A percentile compares a stretch with the other conserved stretches of the same genome.
phyloP scores from a whole-genome alignment of 2,888 invertebrate genomes.

The Apoda limacodes region DNA sequence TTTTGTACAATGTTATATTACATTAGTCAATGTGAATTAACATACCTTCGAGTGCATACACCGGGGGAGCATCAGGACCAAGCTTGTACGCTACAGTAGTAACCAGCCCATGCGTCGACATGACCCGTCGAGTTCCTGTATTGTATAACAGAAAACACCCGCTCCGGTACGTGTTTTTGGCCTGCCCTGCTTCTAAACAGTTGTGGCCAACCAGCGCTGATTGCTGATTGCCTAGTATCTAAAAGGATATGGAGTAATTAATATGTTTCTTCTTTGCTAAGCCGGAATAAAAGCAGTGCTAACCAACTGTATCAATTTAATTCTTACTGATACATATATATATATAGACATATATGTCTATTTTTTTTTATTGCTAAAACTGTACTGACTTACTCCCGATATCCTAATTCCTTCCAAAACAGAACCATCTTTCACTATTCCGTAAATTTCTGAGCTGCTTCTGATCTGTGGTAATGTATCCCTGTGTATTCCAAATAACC shows the following conservation, averaged over 20 bases:
- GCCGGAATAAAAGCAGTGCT: neutral
- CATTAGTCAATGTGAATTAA: no score
- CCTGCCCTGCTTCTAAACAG: constrained; percentile 88
- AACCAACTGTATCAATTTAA: no score
- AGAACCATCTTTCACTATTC: constrained; percentile 76
- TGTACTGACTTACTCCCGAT: constrained; percentile 44
- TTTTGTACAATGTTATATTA: no score
- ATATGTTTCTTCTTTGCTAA: no score
- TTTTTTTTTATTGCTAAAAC: constrained; percentile 4
- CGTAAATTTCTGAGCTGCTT: constrained; percentile 92
- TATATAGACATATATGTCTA: no score
- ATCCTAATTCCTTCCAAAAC: constrained; percentile 73
- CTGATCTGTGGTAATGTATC: constrained; percentile 83
- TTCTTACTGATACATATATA: no score
- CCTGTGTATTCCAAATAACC: constrained; percentile 84
- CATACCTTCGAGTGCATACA: constrained; percentile 95
- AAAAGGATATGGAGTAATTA: no score
- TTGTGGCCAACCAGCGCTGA: constrained; percentile 93
- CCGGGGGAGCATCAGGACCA: constrained; percentile 81
- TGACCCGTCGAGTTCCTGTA: constrained; percentile 86
- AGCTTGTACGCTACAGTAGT: constrained; percentile 94
- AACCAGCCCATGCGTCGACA: constrained; percentile 88
- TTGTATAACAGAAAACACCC: constrained; percentile 97
- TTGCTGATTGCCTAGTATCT: constrained; percentile 97
- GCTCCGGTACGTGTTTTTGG: constrained; percentile 95